phyloP scores from a whole-genome alignment of 2,113 vertebrate species.

The Podiceps cristatus region DNA sequence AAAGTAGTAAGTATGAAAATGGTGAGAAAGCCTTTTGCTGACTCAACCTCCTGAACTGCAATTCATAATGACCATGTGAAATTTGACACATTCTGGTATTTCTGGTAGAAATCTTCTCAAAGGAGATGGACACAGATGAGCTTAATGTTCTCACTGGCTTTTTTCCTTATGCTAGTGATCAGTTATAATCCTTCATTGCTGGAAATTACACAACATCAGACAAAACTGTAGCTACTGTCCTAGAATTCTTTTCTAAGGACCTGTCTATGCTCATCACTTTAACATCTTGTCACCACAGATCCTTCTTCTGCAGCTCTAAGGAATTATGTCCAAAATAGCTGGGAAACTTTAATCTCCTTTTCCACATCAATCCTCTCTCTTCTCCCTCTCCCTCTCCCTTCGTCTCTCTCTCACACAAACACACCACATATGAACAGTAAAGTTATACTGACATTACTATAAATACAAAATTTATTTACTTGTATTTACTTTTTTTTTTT shows the following conservation, averaged over 20 bases:
- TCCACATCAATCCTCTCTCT: not conserved
- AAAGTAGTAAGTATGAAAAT: not conserved
- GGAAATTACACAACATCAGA: not conserved
- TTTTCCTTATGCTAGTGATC: not conserved
- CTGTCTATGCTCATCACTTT: not conserved
- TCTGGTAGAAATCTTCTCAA: not conserved
- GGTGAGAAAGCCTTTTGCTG: not conserved
- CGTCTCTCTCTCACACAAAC: not conserved
- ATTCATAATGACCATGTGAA: not conserved
- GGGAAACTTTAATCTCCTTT: not conserved
- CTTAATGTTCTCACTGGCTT: not conserved
- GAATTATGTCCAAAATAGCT: not conserved
- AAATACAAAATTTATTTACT: no score
- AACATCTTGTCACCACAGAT: not conserved
- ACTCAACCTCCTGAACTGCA: not conserved
- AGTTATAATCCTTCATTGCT: not conserved
- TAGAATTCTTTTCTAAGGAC: not conserved
- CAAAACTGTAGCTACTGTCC: not conserved
- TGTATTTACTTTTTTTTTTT: not conserved
- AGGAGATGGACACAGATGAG: not conserved
- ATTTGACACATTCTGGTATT: not conserved
- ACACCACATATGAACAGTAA: not conserved
- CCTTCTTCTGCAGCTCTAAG: not conserved
- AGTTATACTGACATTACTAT: not conserved
- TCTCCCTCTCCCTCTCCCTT: not conserved